A percentile compares a stretch with the other conserved stretches of the same genome.
phyloP scores from a whole-genome alignment of 2,113 vertebrate genomes.

The Montifringilla adamsi region DNA sequence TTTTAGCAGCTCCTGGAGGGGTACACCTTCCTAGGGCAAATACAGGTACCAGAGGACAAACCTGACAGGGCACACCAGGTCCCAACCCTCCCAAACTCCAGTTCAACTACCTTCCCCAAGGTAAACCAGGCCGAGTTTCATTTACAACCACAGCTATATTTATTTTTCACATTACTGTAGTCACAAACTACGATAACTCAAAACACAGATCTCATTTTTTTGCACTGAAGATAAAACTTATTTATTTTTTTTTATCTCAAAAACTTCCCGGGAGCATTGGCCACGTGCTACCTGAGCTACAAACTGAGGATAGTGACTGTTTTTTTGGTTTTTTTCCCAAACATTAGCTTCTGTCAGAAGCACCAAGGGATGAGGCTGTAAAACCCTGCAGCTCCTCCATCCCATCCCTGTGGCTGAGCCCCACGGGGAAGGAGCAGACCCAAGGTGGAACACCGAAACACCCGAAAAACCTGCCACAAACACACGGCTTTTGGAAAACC shows the following conservation, averaged over 20 bases:
- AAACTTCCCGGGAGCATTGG: background rate
- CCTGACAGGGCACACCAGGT: rapidly evolving
- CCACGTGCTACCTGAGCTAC: rapidly evolving
- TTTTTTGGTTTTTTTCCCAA: background rate
- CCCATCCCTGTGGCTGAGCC: background rate
- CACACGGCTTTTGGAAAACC: background rate
- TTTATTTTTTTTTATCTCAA: background rate
- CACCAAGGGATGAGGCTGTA: background rate
- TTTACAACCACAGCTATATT: background rate
- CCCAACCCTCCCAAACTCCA: background rate
- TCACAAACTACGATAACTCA: background rate
- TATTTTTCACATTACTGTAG: background rate
- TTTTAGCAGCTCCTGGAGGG: rapidly evolving
- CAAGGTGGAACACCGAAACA: background rate
- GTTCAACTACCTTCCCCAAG: background rate
- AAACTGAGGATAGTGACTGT: rapidly evolving
- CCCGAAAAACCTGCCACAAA: background rate
- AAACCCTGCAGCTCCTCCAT: background rate
- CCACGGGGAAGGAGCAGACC: too few species aligned
- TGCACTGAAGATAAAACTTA: background rate
- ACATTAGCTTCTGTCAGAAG: rapidly evolving
- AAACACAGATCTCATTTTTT: background rate
- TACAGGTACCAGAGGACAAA: background rate
- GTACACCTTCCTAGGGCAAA: background rate
- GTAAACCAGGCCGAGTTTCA: rapidly evolving